Evolutionary conservation across 2,888 invertebrate species (phyloP), one percentile per base, ranked within the genome.

Genomic region (Dolomedes plantarius): DNA sequence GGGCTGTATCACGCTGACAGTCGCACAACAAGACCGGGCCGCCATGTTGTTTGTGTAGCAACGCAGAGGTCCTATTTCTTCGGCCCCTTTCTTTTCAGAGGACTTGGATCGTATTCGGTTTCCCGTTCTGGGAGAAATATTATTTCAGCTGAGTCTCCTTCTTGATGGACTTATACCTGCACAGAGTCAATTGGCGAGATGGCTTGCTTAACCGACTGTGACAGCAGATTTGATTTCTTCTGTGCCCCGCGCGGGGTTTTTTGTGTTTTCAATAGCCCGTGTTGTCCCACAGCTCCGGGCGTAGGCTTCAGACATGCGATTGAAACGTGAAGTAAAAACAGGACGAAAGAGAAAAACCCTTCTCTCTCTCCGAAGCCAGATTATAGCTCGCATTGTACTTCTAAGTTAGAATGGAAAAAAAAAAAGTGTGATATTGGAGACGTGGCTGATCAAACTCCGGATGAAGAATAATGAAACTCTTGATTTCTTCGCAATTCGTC

Each of bases 101-200:
- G 69, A 41, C 56, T 31, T 28, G n/a, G 62, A 5, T 2, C 5
- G n/a, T 13, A 46, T 72, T 50, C 23, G 56, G 19, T 50, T 73
- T 23, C 56, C 56, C 11, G n/a, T 19, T 2, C 31, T 19, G 72
- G 68, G 71, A 56, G 80, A 73, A 74, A 81, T 81, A 81, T 81
- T 81, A 81, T 81, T 81, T 73, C 80, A 81, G 80, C 80, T 81
- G 80, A 81, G 50, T 36, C 19, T 13, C 23, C 41, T 68, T 68
- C 36, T 46, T 46, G 16, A 7, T 46, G 9, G 6, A 28, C 28
- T 11, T 7, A 74, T 75, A n/a, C 81, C 41, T 75, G 62, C 31
- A 36, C 46, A 68, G 76, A 67, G 67, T 65, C 46, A 46, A 64
- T 76, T n/a, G 31, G 56, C 46, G 39, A 28, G 56, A 74, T 11